phyloP scores from a whole-genome alignment of 30 jellyfish, hydroid and myxozoan genomes.

The Turritopsis dohrnii region DNA sequence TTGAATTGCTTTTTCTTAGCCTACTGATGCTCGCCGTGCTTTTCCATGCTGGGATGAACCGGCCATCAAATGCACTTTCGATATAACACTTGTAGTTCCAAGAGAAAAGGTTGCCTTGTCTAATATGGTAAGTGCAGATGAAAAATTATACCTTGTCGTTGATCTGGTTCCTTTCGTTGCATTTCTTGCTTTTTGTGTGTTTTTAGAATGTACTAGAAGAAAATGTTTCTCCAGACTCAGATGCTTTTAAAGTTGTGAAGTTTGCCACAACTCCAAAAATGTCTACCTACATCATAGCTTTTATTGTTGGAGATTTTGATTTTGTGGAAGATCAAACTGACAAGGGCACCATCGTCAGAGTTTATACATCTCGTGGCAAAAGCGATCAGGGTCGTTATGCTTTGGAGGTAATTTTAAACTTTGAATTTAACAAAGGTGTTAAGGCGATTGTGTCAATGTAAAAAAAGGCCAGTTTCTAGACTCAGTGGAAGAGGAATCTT shows the following conservation, averaged over 20 bases:
- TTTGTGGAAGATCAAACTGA: conserved; percentile 55
- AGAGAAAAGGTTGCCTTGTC: conserved; percentile 65
- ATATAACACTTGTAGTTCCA: conserved; percentile 62
- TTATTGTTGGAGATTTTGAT: conserved; percentile 86
- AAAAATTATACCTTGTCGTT: background rate
- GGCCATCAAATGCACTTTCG: conserved; percentile 82
- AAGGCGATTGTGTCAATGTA: too few species aligned
- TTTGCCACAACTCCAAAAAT: conserved; percentile 81
- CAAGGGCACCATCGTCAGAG: conserved; percentile 65
- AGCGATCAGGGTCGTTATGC: conserved; percentile 71
- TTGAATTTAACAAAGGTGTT: too few species aligned
- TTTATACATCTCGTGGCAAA: conserved; percentile 80
- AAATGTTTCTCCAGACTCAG: conserved; percentile 26
- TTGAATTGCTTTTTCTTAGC: conserved; percentile 29
- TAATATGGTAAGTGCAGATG: conserved; percentile 49
- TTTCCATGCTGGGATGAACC: conserved; percentile 99
- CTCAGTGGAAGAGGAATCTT: too few species aligned
- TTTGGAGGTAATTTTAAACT: conserved; percentile 49
- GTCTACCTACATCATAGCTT: conserved; percentile 84
- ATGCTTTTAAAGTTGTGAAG: conserved; percentile 40
- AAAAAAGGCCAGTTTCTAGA: too few species aligned
- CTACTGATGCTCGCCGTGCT: conserved; percentile 93
- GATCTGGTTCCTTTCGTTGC: background rate
- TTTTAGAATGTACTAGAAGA: conserved; percentile 50
- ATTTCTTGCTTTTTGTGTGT: background rate